Evolutionary conservation across 2,888 invertebrate species (phyloP), one percentile per base, ranked within the genome.

Genomic region (Lamellibrachia satsuma): DNA sequence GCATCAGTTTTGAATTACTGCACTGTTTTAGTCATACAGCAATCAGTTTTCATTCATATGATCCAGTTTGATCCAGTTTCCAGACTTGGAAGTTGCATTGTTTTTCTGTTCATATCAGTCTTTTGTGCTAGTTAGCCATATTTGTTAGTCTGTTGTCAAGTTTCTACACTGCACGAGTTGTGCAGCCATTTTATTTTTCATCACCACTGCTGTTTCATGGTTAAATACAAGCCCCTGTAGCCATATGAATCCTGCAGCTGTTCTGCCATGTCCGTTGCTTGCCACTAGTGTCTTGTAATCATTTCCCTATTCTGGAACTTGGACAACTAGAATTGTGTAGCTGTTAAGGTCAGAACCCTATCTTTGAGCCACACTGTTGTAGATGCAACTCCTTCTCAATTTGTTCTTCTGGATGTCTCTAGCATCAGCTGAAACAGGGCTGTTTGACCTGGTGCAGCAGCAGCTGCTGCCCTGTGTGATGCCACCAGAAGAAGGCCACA

Each of bases 401-500:
- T 75, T 22, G 6, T 75, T 55, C 55, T 55, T 9, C 9, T 55
- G 8, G 55, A 9, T 55, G 55, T 55, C 7, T 55, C 8, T 55
- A 22, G 75, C n/a, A 75, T 75, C 75, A 75, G 75, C 75, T n/a
- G 7, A 92, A 22, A 75, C 94, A 94, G n/a, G 94, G 94, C 8
- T 91, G 92, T 6, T 92, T 51, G 11, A 92, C 93, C 52, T 95
- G 94, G 93, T 95, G 96, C 27, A 94, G 93, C 39, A 96, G 94
- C 39, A 96, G 94, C 55, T 96, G 95, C 52, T 96, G 93, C 11
- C 97, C 98, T 4, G 98, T 97, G 96, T 98, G 98, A 96, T 99
- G 99, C 99, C 99, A 99, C 97, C 98, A 99, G 96, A 98, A 98
- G 92, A 99, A 97, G 0, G 99, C 98, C 0, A 97, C 97, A 7